Evolutionary conservation across 1,140 invertebrate genomes (phyloP).

Genomic region (Drosophila tsacasi): DNA sequence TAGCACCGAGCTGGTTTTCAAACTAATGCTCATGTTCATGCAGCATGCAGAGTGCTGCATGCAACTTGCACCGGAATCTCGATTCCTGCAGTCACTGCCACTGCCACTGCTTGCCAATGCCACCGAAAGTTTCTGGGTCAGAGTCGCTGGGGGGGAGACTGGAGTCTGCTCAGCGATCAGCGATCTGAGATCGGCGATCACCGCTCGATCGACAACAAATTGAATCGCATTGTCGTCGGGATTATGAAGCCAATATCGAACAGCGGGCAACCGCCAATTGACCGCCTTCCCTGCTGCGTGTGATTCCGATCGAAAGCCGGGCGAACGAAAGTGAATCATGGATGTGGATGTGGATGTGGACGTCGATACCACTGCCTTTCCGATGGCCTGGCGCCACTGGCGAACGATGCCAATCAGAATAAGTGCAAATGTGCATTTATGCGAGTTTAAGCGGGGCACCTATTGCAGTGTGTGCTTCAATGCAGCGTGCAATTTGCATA

Average conservation of each 20-base stretch:
- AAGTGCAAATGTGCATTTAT: slow-evolving; percentile 81
- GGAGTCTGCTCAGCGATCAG: slow-evolving; percentile 35
- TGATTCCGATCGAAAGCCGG: slow-evolving; percentile 63
- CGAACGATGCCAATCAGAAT: slow-evolving; percentile 81
- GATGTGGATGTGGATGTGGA: slow-evolving; percentile 14
- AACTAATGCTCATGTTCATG: slow-evolving; percentile 63
- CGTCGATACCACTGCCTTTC: slow-evolving; percentile 17
- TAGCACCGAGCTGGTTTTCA: slow-evolving; percentile 39
- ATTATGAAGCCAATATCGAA: slow-evolving; percentile 52
- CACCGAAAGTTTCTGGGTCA: slow-evolving; percentile 73
- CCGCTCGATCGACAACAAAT: slow-evolving; percentile 52
- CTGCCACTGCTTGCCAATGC: slow-evolving; percentile 42
- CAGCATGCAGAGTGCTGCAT: slow-evolving; percentile 46
- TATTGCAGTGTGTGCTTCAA: slow-evolving; percentile 15
- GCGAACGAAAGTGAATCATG: slow-evolving; percentile 74
- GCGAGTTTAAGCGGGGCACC: slow-evolving; percentile 55
- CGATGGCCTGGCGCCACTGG: slow-evolving; percentile 59
- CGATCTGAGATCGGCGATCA: slow-evolving; percentile 46
- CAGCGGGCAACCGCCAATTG: slow-evolving; percentile 41
- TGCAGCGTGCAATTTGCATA: slow-evolving; percentile 67
- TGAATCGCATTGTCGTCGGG: slow-evolving; percentile 54
- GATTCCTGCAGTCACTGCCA: slow-evolving; percentile 58
- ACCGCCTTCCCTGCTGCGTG: slow-evolving; percentile 54
- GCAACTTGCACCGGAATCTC: slow-evolving; percentile 69
- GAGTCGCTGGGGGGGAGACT: slow-evolving; percentile 28